Evolutionary conservation across 2,888 invertebrate species (phyloP).

Genomic region (Papilio protenor): DNA sequence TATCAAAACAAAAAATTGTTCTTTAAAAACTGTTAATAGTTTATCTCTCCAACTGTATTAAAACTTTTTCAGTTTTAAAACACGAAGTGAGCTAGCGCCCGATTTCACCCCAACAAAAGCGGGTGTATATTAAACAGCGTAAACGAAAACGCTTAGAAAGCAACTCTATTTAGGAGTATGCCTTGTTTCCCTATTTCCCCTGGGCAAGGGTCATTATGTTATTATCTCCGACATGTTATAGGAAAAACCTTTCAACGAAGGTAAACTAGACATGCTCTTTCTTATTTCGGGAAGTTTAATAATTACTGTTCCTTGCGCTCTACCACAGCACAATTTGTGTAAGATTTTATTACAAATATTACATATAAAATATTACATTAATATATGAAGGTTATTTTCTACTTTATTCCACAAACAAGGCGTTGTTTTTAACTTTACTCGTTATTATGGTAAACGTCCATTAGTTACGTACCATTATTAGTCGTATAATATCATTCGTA

Average conservation of each 20-base stretch:
- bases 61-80: neutral
- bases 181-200: conserved; percentile 39
- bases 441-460: conserved; percentile 11
- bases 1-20: neutral
- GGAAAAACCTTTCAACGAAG: conserved; percentile 41
- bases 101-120: neutral
- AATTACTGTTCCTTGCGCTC: neutral
- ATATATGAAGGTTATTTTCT: neutral
- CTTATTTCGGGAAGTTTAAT: neutral
- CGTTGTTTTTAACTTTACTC: conserved; percentile 10
- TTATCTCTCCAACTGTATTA: neutral
- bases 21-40: neutral
- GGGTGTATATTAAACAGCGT: conserved; percentile 23
- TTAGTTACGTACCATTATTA: conserved; percentile 13
- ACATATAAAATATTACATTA: neutral
- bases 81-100: neutral
- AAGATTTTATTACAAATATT: neutral
- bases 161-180: conserved; percentile 33
- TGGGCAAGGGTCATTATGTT: conserved; percentile 41
- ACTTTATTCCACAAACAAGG: conserved; percentile 6
- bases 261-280: conserved; percentile 31
- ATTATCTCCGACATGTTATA: conserved; percentile 41
- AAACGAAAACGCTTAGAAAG: conserved; percentile 27
- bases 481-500: conserved; percentile 20
- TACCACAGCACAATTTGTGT: neutral